Evolutionary conservation across 2,888 invertebrate genomes (phyloP).

Genomic region (Sminthurides aquaticus): DNA sequence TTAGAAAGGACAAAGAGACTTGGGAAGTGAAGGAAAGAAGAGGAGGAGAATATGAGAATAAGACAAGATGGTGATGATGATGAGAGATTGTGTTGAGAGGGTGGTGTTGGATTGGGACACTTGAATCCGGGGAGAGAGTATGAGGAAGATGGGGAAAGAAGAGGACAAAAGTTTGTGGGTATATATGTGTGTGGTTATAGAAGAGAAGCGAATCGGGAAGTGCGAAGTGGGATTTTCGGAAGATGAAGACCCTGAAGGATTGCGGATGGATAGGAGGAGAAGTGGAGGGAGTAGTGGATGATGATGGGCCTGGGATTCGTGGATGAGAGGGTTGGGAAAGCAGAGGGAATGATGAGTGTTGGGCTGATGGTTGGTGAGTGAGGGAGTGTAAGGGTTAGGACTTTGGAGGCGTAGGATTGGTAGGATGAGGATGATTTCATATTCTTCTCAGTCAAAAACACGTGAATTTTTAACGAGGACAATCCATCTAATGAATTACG

Average conservation of each 20-base stretch:
- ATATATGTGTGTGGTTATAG: too few relatives aligned
- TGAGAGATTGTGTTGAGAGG: background rate
- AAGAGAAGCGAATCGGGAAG: background rate
- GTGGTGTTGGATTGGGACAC: background rate
- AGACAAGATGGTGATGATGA: background rate
- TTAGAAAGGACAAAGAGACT: background rate
- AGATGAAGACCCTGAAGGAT: background rate
- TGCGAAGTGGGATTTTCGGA: background rate
- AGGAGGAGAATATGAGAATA: background rate
- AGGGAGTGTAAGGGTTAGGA: background rate
- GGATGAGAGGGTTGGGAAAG: background rate
- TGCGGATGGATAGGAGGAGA: conserved; percentile 4
- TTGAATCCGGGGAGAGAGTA: background rate
- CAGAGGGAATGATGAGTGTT: background rate
- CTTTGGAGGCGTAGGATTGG: too few relatives aligned
- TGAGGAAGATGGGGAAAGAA: background rate
- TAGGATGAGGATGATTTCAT: background rate
- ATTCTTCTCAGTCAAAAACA: background rate
- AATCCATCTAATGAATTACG: background rate
- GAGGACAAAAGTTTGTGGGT: too few relatives aligned
- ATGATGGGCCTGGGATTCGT: background rate
- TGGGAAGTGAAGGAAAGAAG: background rate
- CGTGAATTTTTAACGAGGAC: background rate
- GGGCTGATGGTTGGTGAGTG: too few relatives aligned
- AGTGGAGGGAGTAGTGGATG: conserved; percentile 2